Evolutionary conservation across 1,140 invertebrate species (phyloP).

Genomic region (Brachionus paranguensis): DNA sequence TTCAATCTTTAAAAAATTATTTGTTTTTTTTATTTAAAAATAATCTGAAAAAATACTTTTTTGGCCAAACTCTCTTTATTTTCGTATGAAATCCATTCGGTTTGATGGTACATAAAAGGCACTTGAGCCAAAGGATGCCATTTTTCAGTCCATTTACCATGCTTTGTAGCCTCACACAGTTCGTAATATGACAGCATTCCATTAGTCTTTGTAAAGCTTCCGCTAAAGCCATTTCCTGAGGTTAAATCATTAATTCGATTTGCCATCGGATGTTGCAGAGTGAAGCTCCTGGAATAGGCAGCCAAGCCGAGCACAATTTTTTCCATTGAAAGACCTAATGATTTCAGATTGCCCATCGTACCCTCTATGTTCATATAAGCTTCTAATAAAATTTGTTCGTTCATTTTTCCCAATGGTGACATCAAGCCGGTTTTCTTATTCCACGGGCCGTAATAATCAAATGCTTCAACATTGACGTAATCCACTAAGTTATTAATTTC

Average conservation of each 20-base stretch:
- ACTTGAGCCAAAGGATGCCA: constrained; percentile 1
- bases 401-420: constrained; percentile 14
- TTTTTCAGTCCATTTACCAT: constrained; percentile 30
- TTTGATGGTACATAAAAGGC: not conserved
- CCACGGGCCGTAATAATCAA: constrained; percentile 39
- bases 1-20: not conserved
- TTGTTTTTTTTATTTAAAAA: not conserved
- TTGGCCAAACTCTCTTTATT: constrained; percentile 21
- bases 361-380: constrained; percentile 15
- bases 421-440: constrained; percentile 28
- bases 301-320: constrained; percentile 32
- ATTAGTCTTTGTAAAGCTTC: constrained; percentile 32
- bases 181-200: constrained; percentile 36
- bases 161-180: not conserved
- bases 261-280: not conserved
- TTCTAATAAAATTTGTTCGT: constrained; percentile 13
- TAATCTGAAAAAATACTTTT: constrained; percentile 8
- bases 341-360: not conserved
- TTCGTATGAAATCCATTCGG: constrained; percentile 33
- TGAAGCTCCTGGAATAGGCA: constrained; percentile 19
- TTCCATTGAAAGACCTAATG: not conserved
- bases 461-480: constrained; percentile 24
- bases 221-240: not conserved
- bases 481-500: constrained; percentile 17
- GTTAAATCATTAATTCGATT: not conserved